Base-by-base conservation (phyloP, 23 tunicate species). In the Halocynthia roretzi region DNA sequence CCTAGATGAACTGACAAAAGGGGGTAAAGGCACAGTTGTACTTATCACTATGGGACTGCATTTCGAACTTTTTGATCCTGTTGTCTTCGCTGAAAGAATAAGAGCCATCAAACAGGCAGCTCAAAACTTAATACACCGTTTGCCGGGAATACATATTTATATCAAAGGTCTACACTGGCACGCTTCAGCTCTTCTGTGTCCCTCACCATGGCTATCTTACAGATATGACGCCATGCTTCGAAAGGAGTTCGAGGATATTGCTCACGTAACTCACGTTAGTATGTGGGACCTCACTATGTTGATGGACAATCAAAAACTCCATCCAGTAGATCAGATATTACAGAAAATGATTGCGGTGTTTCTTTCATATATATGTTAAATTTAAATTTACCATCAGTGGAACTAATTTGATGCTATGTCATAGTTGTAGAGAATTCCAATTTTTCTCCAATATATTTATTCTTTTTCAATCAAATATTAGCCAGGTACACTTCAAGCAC, bases 11-110 rank as follows among this genome's bases (percentile, higher is more conserved):
- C 54, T 88, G 0, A 53, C 44, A 0, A n/a, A 64, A 49, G 94
- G 87, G n/a, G 87, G 94, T 11, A 31, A 64, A 31, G 84, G 75
- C 23, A 88, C 94, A 20, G 81, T 78, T 40, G 77, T 88, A 5
- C 76, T 82, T 8, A 56, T 88, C 12, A 88, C 94, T 7, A 63
- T 88, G 11, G 94, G 94, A 8, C 40, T 52, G 7, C 94, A 88
- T 51, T 50, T 83, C 44, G 57, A 82, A 15, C 81, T 82, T 15
- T 88, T 78, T 70, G 77, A 88, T 22, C 85, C 94, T 8, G 71
- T 31, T 52, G 68, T 83, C 8, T 88, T 51, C 53, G 68, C 78
- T 6, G 57, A 71, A 9, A 70, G 94, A 67, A 54, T 88, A 44
- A 14, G 51, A 56, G 67, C 77, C 7, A 88, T 88, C 9, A 72